These are phyloP conservation scores for Amblyopsis rosae DNA, from an alignment of 2,113 vertebrate species.

Conservation along the genomic window DNA sequence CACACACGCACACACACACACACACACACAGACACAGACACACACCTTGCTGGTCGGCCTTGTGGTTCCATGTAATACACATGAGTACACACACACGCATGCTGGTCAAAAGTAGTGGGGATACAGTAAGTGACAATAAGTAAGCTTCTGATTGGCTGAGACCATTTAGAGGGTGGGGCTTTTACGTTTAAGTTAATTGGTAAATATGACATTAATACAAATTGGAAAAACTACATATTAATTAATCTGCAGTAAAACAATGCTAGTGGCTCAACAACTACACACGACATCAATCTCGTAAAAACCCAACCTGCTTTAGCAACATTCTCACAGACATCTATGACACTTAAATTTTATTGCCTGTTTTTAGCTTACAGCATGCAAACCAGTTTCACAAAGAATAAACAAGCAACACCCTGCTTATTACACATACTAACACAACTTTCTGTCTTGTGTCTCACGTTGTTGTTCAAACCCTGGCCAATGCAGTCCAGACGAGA, in stretches of 20 bases:
- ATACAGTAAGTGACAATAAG: conserved; percentile 25
- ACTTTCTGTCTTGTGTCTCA: not conserved
- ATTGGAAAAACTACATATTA: conserved; percentile 27
- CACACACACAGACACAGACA: not conserved
- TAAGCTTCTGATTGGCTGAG: conserved; percentile 41
- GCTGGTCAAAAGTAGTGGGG: conserved; percentile 25
- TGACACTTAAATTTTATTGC: conserved; percentile 8
- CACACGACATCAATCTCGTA: not conserved
- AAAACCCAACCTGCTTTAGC: not conserved
- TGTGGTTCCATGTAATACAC: conserved; percentile 32
- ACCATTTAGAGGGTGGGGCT: conserved; percentile 21
- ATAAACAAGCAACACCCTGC: conserved; percentile 18
- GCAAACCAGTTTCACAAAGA: conserved; percentile 38
- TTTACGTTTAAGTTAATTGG: not conserved
- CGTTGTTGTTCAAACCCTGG: not conserved
- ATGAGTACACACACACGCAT: conserved; percentile 11
- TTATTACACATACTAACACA: not conserved
- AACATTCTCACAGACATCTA: conserved; percentile 2
- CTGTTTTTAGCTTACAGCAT: conserved; percentile 18
- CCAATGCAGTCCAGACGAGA: not conserved
- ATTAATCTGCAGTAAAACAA: conserved; percentile 16
- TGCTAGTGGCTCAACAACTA: not conserved
- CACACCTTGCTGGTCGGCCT: conserved; percentile 54
- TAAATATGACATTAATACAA: not conserved
- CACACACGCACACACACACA: conserved; percentile 33